Evolutionary conservation across 2,888 invertebrate genomes (phyloP).

Genomic region (Sclerodermus sp.): DNA sequence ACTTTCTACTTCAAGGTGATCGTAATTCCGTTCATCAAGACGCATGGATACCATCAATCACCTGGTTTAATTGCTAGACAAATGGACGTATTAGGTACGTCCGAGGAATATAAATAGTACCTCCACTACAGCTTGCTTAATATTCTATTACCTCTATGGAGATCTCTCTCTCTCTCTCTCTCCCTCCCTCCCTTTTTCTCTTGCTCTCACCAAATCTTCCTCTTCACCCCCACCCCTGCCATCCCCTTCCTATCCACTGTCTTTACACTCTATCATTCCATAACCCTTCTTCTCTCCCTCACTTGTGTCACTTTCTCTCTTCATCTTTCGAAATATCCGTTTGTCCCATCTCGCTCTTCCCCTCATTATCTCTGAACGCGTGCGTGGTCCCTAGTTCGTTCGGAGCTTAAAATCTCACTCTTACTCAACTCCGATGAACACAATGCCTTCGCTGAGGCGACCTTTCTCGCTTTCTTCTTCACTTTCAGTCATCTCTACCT

Average conservation of each 20-base stretch:
- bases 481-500: constrained; percentile 1
- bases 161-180: constrained; percentile 8
- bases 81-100: constrained; percentile 43
- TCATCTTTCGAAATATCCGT: no score
- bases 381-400: no score
- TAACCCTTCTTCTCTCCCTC: no score
- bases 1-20: constrained; percentile 19
- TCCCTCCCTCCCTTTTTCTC: neutral
- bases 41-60: constrained; percentile 40
- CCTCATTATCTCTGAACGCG: no score
- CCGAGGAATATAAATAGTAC: constrained; percentile 33
- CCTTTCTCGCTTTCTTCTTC: no score
- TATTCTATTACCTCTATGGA: constrained; percentile 38
- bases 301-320: no score
- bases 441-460: no score
- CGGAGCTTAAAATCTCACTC: no score
- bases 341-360: no score
- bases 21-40: constrained; percentile 26
- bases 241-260: no score
- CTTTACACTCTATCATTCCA: no score
- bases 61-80: constrained; percentile 46
- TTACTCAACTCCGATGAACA: no score
- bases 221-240: neutral
- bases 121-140: constrained; percentile 20
- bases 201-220: neutral